Evolutionary conservation across 2,797 vertebrate species (phyloP).

Genomic region (Arnoldichthys spilopterus): DNA sequence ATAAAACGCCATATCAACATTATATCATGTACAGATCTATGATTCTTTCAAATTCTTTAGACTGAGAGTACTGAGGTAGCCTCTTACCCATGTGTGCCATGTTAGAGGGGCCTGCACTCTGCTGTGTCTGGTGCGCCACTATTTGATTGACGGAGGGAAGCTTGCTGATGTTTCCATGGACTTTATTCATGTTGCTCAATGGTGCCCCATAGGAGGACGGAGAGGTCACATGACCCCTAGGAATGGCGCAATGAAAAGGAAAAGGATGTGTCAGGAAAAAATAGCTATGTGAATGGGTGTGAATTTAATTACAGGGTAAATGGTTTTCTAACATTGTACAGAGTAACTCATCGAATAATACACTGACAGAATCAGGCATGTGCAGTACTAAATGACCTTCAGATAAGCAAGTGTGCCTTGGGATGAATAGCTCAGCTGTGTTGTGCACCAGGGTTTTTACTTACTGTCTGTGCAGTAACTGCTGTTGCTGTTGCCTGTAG

Average conservation of each 20-base stretch:
- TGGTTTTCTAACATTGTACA: background rate
- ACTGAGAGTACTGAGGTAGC: background rate
- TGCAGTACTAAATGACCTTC: background rate
- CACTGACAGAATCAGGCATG: background rate
- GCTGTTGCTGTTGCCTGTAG: conserved; percentile 96
- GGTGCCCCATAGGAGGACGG: conserved; percentile 84
- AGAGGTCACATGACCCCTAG: conserved; percentile 84
- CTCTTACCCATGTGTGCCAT: conserved; percentile 89
- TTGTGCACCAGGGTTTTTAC: conserved; percentile 61
- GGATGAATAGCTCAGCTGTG: background rate
- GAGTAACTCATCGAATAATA: background rate
- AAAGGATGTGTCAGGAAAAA: conserved; percentile 4
- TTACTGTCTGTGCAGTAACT: conserved; percentile 94
- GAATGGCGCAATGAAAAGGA: conserved; percentile 26
- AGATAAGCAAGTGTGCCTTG: background rate
- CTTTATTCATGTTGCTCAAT: conserved; percentile 89
- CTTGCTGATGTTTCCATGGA: conserved; percentile 83
- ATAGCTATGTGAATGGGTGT: background rate
- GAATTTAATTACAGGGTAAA: background rate
- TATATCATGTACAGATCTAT: too few relatives aligned
- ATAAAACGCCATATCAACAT: background rate
- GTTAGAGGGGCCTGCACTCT: conserved; percentile 71
- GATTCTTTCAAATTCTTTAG: background rate
- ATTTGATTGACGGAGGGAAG: conserved; percentile 90
- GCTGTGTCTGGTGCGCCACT: conserved; percentile 88